Evolutionary conservation across 2,888 invertebrate genomes (phyloP).

Genomic region (Crepidodera aurea): DNA sequence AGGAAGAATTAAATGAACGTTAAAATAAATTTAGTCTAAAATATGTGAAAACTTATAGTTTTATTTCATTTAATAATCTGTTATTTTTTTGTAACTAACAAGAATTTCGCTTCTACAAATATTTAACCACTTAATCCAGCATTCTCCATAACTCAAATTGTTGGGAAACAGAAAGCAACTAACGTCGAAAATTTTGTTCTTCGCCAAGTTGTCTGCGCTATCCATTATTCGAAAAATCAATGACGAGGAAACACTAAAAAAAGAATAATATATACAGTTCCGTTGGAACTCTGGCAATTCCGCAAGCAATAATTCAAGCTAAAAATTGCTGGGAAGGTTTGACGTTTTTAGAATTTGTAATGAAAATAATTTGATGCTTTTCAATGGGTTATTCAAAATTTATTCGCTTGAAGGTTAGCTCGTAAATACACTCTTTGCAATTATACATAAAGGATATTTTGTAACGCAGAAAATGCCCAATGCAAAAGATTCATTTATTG

Average conservation of each 20-base stretch:
- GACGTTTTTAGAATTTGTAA: background rate
- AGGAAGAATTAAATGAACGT: too few relatives aligned
- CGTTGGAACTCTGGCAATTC: background rate
- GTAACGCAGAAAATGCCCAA: too few relatives aligned
- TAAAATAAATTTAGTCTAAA: too few relatives aligned
- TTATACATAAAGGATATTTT: too few relatives aligned
- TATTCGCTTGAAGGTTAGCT: too few relatives aligned
- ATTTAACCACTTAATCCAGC: background rate
- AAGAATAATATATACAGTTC: slow-evolving; percentile 6
- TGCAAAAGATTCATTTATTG: too few relatives aligned
- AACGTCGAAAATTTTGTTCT: background rate
- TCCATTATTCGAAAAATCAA: slow-evolving; percentile 5
- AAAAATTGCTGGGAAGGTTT: background rate
- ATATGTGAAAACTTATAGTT: too few relatives aligned
- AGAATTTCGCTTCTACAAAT: background rate
- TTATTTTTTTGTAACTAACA: too few relatives aligned
- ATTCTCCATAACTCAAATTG: background rate
- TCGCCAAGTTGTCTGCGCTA: slow-evolving; percentile 4
- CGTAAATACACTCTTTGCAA: too few relatives aligned
- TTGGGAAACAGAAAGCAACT: background rate
- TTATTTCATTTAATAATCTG: too few relatives aligned
- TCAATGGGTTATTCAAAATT: too few relatives aligned
- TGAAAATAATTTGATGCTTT: background rate
- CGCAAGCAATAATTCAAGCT: background rate
- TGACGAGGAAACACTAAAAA: background rate